A percentile compares a stretch with the other conserved stretches of the same genome.
Conservation (phyloP, 2,888 invertebrate species). For the Luffia ferchaultella region DNA sequence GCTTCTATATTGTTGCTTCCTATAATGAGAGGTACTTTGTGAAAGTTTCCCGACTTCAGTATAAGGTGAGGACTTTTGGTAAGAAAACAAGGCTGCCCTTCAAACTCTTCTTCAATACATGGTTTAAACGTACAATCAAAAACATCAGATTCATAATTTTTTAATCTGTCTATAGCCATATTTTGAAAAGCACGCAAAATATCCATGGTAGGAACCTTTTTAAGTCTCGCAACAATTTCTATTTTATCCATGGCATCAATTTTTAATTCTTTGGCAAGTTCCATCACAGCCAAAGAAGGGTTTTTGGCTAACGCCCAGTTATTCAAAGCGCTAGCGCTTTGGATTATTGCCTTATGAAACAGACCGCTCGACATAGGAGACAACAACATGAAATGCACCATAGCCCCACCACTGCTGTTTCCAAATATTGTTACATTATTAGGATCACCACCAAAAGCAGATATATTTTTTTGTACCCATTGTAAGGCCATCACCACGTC, state of each 20-base stretch:
- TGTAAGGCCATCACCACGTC: constrained; percentile 49
- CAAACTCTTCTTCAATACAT: constrained; percentile 47
- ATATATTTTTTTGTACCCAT: constrained; percentile 52
- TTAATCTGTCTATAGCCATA: constrained; percentile 2
- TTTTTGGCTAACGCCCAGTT: constrained; percentile 45
- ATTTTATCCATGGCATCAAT: constrained; percentile 28
- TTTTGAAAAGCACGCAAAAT: constrained; percentile 29
- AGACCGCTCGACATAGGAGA: constrained; percentile 54
- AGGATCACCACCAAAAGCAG: constrained; percentile 49
- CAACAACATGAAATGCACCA: constrained; percentile 51
- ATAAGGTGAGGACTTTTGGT: constrained; percentile 41
- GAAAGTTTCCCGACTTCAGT: constrained; percentile 44
- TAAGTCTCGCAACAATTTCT: constrained; percentile 42
- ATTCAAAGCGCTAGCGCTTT: constrained; percentile 50
- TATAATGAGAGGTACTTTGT: constrained; percentile 51
- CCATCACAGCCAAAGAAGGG: constrained; percentile 30
- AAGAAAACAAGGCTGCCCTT: constrained; percentile 47
- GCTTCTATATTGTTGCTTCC: constrained; percentile 49
- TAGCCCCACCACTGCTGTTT: constrained; percentile 48
- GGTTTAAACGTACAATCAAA: constrained; percentile 44
- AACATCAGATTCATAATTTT: constrained; percentile 20
- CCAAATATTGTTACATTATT: constrained; percentile 57
- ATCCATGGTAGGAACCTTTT: constrained; percentile 24
- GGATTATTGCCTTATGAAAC: constrained; percentile 53
- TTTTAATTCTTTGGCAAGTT: constrained; percentile 34